These are phyloP conservation scores for Mactra quadrangularis DNA, from an alignment of 1,140 invertebrate species.

Conservation along the genomic window DNA sequence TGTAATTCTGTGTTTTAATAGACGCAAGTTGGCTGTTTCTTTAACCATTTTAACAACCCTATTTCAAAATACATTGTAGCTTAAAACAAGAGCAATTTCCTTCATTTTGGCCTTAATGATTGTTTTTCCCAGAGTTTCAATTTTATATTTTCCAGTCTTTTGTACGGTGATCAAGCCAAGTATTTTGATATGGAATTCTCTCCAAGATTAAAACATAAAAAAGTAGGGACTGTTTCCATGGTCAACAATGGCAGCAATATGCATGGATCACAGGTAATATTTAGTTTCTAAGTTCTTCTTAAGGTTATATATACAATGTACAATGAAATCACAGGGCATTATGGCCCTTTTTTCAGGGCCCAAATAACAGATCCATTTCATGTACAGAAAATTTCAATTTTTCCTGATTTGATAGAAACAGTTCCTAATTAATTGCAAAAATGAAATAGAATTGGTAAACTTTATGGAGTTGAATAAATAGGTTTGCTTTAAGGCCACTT, in stretches of 20 bases:
- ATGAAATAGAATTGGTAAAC: too few relatives aligned
- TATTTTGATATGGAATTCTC: slow-evolving; percentile 96
- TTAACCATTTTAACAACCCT: too few relatives aligned
- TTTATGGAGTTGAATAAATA: too few relatives aligned
- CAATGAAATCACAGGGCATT: neutral
- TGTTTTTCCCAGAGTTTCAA: too few relatives aligned
- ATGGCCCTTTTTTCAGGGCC: neutral
- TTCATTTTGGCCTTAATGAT: too few relatives aligned
- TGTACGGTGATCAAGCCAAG: slow-evolving; percentile 94
- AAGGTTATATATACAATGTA: neutral
- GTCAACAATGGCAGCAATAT: slow-evolving; percentile 97
- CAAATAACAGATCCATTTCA: neutral
- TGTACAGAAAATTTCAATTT: neutral
- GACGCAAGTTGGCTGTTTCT: too few relatives aligned
- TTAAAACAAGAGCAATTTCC: too few relatives aligned
- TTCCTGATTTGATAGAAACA: neutral
- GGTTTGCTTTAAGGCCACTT: too few relatives aligned
- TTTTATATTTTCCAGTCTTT: slow-evolving; percentile 81
- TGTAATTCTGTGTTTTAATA: too few relatives aligned
- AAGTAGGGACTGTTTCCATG: slow-evolving; percentile 95
- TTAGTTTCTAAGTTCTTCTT: neutral
- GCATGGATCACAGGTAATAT: slow-evolving; percentile 91
- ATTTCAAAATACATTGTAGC: too few relatives aligned
- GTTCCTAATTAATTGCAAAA: too few relatives aligned
- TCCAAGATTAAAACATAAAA: slow-evolving; percentile 95